Evolutionary conservation across 2,113 vertebrate genomes (phyloP).

Genomic region (Pseudorasbora parva): DNA sequence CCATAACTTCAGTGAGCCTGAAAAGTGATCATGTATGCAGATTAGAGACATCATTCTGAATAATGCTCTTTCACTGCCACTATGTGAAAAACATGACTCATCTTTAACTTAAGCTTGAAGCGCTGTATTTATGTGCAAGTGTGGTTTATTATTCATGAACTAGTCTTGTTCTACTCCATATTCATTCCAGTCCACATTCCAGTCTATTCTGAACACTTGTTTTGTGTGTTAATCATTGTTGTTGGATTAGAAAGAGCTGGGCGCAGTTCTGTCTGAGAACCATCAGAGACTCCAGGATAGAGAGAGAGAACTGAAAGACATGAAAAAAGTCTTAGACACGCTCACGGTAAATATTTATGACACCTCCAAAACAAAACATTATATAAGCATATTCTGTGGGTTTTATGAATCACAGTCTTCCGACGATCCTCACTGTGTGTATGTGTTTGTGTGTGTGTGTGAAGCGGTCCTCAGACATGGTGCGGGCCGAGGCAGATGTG

Average conservation of each 20-base stretch:
- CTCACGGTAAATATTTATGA: constrained; percentile 67
- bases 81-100: not conserved
- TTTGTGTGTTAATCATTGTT: constrained; percentile 15
- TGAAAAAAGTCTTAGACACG: constrained; percentile 75
- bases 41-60: not conserved
- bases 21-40: not conserved
- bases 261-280: constrained; percentile 66
- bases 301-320: constrained; percentile 76
- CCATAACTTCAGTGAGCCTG: not conserved
- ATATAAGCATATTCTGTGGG: not conserved
- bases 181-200: constrained; percentile 64
- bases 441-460: constrained; percentile 31
- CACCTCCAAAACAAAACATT: not conserved
- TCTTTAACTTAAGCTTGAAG: not conserved
- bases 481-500: constrained; percentile 61
- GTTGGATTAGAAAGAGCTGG: constrained; percentile 68
- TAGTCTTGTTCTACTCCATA: not conserved
- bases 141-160: not conserved
- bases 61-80: constrained; percentile 5
- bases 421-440: constrained; percentile 4
- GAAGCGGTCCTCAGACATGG: constrained; percentile 68
- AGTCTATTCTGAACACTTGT: constrained; percentile 43
- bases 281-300: constrained; percentile 71
- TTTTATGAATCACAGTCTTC: not conserved
- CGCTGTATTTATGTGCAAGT: not conserved